Conservation (phyloP, 2,113 vertebrate species). For the Holacanthus passer region DNA sequence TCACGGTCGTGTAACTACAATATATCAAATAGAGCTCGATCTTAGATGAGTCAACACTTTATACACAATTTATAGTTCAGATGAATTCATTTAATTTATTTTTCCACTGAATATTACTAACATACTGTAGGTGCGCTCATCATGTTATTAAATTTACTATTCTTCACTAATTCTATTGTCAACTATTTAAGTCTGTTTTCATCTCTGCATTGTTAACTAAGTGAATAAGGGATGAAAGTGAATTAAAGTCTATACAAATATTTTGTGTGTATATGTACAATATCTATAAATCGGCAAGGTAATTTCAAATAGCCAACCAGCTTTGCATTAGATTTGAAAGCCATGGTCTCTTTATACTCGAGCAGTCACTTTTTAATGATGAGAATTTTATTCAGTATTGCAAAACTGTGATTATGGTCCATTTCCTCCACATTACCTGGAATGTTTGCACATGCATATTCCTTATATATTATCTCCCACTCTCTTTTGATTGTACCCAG, state of each 20-base stretch:
- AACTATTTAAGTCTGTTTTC: background rate
- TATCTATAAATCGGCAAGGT: background rate
- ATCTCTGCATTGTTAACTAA: background rate
- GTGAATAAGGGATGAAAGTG: background rate
- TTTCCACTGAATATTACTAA: background rate
- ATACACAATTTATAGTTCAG: no score
- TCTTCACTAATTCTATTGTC: background rate
- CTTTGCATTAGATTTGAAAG: background rate
- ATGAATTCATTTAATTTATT: background rate
- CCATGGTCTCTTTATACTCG: background rate
- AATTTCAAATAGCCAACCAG: background rate
- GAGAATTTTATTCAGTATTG: background rate
- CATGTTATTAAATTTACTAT: no score
- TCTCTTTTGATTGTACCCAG: slow-evolving; percentile 30
- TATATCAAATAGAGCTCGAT: background rate
- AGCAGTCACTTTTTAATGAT: background rate
- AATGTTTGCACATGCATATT: slow-evolving; percentile 60
- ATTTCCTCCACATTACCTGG: slow-evolving; percentile 24
- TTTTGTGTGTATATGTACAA: background rate
- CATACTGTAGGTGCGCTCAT: background rate
- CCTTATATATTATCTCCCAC: slow-evolving; percentile 15
- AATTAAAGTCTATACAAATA: slow-evolving; percentile 2
- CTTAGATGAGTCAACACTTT: background rate
- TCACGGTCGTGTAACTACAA: background rate
- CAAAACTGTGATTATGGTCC: background rate